Evolutionary conservation across 2,797 vertebrate species (phyloP).

Genomic region (Crocidura indochinensis): DNA sequence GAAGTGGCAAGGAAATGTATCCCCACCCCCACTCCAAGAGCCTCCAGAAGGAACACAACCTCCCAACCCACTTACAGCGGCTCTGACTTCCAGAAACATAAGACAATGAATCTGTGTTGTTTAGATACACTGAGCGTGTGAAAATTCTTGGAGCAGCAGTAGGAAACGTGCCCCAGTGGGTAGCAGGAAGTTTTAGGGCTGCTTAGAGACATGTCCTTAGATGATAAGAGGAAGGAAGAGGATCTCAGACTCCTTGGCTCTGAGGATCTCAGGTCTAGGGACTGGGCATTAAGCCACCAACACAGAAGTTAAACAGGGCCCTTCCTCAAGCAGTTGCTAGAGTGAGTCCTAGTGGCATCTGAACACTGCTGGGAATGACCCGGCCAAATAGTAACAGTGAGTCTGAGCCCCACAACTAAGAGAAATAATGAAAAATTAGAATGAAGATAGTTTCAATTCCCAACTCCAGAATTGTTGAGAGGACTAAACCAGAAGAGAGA

Average conservation of each 20-base stretch:
- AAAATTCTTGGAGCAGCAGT: not conserved
- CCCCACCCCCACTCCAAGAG: not conserved
- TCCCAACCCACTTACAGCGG: not conserved
- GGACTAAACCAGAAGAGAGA: not conserved
- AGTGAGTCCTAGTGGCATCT: no score
- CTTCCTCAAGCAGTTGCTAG: not conserved
- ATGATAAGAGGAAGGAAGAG: not conserved
- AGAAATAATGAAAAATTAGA: not conserved
- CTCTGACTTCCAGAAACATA: not conserved
- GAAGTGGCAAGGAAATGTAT: not conserved
- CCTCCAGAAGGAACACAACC: not conserved
- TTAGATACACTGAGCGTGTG: conserved; percentile 3
- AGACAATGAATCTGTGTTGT: not conserved
- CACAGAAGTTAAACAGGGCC: not conserved
- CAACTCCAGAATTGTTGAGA: not conserved
- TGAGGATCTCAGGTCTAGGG: not conserved
- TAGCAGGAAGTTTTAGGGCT: not conserved
- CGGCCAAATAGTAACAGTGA: not conserved
- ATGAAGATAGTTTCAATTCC: not conserved
- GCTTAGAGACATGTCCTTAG: not conserved
- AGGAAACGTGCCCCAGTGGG: not conserved
- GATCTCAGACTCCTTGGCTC: not conserved
- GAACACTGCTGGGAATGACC: not conserved
- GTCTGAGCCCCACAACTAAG: not conserved
- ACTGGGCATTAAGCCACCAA: not conserved